Evolutionary conservation across 2,113 vertebrate species (phyloP).

Genomic region (Ceuthmochares aereus): DNA sequence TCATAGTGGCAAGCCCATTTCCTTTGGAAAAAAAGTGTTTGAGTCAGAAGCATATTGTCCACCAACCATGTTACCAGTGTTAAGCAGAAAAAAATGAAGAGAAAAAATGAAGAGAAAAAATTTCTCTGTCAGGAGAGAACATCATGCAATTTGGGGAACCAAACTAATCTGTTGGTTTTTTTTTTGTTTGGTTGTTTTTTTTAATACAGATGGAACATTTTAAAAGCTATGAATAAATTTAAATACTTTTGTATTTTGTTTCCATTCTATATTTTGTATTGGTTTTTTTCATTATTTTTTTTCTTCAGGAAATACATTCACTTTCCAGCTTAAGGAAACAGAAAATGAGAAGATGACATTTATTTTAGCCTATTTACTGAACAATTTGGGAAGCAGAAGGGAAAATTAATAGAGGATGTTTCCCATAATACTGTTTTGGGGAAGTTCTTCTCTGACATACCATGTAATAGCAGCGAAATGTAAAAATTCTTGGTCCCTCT

Average conservation of each 20-base stretch:
- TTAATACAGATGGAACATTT: neutral
- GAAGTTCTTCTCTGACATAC: neutral
- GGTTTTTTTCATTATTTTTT: neutral
- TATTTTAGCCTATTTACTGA: neutral
- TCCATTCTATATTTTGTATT: neutral
- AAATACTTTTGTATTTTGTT: neutral
- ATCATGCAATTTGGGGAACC: neutral
- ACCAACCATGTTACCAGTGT: neutral
- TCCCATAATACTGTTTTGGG: neutral
- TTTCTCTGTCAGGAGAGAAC: neutral
- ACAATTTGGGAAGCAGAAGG: neutral
- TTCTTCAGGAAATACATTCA: neutral
- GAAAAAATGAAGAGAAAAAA: neutral
- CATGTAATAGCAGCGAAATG: neutral
- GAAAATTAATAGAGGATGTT: neutral
- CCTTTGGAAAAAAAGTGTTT: neutral
- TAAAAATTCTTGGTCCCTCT: neutral
- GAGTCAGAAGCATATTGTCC: neutral
- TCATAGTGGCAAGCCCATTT: neutral
- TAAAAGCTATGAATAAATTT: neutral
- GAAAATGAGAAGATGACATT: neutral
- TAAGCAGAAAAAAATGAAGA: neutral
- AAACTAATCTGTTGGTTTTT: neutral
- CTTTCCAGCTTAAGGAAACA: neutral
- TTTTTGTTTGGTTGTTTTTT: neutral